These are phyloP conservation scores for Acanthosepion lycidas DNA, from an alignment of 2,888 invertebrate species.

Conservation along the genomic window DNA sequence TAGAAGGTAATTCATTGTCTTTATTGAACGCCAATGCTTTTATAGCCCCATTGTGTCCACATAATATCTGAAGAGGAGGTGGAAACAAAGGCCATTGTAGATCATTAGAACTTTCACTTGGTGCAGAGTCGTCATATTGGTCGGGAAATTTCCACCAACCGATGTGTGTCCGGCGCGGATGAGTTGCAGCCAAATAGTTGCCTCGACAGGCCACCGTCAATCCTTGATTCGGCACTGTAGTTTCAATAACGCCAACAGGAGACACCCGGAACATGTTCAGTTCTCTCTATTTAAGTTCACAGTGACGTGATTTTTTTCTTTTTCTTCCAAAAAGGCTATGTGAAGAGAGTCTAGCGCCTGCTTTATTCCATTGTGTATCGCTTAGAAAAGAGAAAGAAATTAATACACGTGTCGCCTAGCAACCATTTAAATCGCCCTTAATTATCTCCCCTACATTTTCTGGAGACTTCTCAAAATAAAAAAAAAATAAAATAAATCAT, in stretches of 20 bases:
- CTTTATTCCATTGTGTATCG: too few relatives aligned
- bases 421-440: background rate
- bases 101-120: too few relatives aligned
- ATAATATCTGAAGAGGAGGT: background rate
- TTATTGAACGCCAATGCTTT: background rate
- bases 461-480: too few relatives aligned
- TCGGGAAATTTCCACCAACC: background rate
- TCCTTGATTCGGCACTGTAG: background rate
- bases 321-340: background rate
- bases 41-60: background rate
- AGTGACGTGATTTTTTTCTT: too few relatives aligned
- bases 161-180: background rate
- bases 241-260: slow-evolving; percentile 33
- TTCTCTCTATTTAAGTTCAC: background rate
- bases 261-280: background rate
- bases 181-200: background rate
- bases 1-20: background rate
- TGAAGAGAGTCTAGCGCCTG: too few relatives aligned
- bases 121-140: background rate
- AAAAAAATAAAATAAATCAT: too few relatives aligned
- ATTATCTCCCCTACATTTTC: background rate
- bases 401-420: background rate
- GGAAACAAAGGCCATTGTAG: background rate
- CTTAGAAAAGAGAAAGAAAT: too few relatives aligned
- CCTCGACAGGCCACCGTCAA: background rate